A percentile compares a stretch with the other conserved stretches of the same genome.
These are phyloP conservation scores for Epizoanthus fatuus DNA, from an alignment of 92 coral and sea anemone species.

Conservation along the genomic window DNA sequence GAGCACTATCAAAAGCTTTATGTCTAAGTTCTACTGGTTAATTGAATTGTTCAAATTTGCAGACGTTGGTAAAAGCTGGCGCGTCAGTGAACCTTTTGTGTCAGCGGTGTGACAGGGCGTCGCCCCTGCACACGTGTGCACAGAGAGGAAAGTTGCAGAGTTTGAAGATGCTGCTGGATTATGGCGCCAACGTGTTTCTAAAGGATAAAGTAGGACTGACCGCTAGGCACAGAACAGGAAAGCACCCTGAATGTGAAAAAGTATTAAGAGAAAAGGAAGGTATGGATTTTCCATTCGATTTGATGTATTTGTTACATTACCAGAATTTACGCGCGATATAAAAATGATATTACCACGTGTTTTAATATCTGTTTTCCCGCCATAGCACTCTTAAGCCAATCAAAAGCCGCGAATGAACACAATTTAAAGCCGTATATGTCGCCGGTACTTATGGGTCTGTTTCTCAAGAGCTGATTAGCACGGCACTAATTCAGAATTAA, in stretches of 20 bases:
- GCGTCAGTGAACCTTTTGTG: conserved; percentile 74
- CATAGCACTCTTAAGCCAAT: too few relatives aligned
- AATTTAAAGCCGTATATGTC: too few relatives aligned
- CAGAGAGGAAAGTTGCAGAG: conserved; percentile 69
- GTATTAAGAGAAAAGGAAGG: conserved; percentile 78
- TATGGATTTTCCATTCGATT: neutral
- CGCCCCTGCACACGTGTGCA: conserved; percentile 81
- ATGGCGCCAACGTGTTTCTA: conserved; percentile 76
- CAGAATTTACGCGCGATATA: too few relatives aligned
- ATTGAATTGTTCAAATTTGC: neutral
- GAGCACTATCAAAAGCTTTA: too few relatives aligned
- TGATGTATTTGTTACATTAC: too few relatives aligned
- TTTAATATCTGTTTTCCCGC: too few relatives aligned
- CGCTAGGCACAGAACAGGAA: conserved; percentile 69
- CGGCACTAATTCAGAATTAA: too few relatives aligned
- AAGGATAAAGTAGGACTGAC: conserved; percentile 75
- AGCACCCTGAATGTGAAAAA: conserved; percentile 66
- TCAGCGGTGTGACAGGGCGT: conserved; percentile 52
- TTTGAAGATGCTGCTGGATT: conserved; percentile 61
- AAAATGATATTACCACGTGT: too few relatives aligned
- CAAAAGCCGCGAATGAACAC: too few relatives aligned
- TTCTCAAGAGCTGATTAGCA: too few relatives aligned
- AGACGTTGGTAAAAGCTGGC: conserved; percentile 78
- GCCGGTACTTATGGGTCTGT: too few relatives aligned
- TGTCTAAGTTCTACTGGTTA: too few relatives aligned